These are phyloP conservation scores for Phyllostomus discolor DNA, from an alignment of 2,113 vertebrate genomes.

Conservation along the genomic window DNA sequence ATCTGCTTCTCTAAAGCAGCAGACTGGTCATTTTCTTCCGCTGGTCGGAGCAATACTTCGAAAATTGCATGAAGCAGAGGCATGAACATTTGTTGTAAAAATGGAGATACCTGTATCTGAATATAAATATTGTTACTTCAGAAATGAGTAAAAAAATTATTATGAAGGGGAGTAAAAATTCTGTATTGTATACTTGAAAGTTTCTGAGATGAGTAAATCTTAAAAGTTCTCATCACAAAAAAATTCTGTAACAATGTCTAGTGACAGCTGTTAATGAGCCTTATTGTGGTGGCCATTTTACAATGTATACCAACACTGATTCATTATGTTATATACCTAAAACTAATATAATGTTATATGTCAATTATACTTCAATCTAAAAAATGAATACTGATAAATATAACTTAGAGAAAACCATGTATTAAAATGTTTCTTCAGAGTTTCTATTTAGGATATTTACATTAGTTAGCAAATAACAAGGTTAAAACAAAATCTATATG, in stretches of 20 bases:
- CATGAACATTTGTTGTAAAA: conserved; percentile 99
- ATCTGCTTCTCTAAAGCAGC: conserved; percentile 97
- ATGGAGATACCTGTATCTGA: conserved; percentile 95
- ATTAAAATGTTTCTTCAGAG: background rate
- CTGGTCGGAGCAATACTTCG: conserved; percentile 92
- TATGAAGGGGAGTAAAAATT: background rate
- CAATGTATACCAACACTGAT: background rate
- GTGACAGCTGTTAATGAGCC: background rate
- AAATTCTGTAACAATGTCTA: background rate
- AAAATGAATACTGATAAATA: background rate
- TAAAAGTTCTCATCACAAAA: background rate
- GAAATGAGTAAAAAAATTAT: background rate
- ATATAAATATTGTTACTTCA: conserved; percentile 37
- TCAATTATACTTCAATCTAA: background rate
- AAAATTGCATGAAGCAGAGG: conserved; percentile 95
- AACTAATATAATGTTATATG: background rate
- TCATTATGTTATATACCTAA: background rate
- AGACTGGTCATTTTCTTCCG: conserved; percentile 97
- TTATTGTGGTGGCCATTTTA: background rate
- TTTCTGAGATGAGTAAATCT: background rate
- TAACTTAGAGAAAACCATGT: background rate
- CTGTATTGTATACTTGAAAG: background rate
- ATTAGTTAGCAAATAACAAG: background rate
- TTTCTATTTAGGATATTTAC: background rate
- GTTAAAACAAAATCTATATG: background rate